Evolutionary conservation across 1,140 invertebrate species (phyloP).

Genomic region (Cotesia vestalis): DNA sequence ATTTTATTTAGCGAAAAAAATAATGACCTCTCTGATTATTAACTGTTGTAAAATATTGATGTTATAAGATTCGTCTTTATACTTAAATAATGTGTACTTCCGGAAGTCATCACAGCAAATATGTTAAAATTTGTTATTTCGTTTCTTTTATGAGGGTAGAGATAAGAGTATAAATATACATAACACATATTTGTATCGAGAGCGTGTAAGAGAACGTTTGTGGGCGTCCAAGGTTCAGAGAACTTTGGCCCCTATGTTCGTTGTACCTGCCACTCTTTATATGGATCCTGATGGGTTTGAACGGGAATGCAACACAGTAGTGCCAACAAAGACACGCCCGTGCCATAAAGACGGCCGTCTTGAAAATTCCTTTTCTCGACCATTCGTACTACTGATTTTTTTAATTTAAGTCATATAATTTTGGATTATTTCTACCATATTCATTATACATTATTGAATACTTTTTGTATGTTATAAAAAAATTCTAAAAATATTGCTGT

Average conservation of each 20-base stretch:
- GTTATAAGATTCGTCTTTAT: too few species aligned
- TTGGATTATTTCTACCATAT: neutral
- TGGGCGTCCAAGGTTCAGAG: slow-evolving; percentile 35
- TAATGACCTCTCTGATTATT: neutral
- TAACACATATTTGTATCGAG: slow-evolving; percentile 17
- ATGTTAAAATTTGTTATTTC: slow-evolving; percentile 18
- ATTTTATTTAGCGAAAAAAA: slow-evolving; percentile 7
- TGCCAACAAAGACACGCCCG: slow-evolving; percentile 31
- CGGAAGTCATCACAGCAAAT: slow-evolving; percentile 19
- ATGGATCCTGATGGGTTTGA: slow-evolving; percentile 43
- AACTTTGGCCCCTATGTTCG: slow-evolving; percentile 35
- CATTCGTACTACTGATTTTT: slow-evolving; percentile 29
- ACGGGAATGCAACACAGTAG: slow-evolving; percentile 38
- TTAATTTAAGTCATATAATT: neutral
- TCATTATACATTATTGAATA: neutral
- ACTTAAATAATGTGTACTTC: slow-evolving; percentile 11
- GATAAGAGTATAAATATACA: neutral
- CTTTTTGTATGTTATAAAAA: neutral
- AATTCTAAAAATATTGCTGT: too few species aligned
- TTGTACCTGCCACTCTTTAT: slow-evolving; percentile 44
- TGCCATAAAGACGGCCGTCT: slow-evolving; percentile 32
- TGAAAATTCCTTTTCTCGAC: slow-evolving; percentile 26
- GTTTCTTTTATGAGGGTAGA: neutral
- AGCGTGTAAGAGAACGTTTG: slow-evolving; percentile 34
- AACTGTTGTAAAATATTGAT: too few species aligned